These are phyloP conservation scores for Atta colombica DNA, from an alignment of 1,140 invertebrate species.

Conservation along the genomic window DNA sequence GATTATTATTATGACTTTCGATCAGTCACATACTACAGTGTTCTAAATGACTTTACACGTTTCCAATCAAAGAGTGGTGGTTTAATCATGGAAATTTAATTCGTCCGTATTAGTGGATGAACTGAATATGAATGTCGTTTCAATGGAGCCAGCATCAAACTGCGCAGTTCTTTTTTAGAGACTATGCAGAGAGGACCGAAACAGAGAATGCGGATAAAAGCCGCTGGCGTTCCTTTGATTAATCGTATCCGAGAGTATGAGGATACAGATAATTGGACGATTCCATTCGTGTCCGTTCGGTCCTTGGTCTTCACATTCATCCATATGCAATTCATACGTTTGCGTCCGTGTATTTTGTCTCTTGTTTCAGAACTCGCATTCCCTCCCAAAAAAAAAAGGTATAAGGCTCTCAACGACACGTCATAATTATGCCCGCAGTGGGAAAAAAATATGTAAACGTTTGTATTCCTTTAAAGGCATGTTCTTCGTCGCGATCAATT, in stretches of 20 bases:
- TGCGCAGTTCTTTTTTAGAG: conserved; percentile 58
- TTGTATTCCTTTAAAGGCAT: conserved; percentile 20
- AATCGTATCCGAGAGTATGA: conserved; percentile 69
- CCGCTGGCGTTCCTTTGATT: conserved; percentile 72
- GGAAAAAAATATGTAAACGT: conserved; percentile 25
- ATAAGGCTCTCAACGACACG: conserved; percentile 4
- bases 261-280: conserved; percentile 74
- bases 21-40: conserved; percentile 50
- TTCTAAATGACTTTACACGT: conserved; percentile 60
- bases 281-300: conserved; percentile 58
- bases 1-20: conserved; percentile 60
- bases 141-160: conserved; percentile 56
- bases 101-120: conserved; percentile 33
- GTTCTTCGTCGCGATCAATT: conserved; percentile 7
- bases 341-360: conserved; percentile 31
- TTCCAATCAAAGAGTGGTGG: conserved; percentile 55
- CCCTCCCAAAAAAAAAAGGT: not conserved
- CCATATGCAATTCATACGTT: conserved; percentile 62
- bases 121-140: conserved; percentile 58
- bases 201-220: conserved; percentile 69
- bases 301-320: conserved; percentile 52
- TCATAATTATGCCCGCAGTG: conserved; percentile 42
- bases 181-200: conserved; percentile 51
- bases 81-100: conserved; percentile 55
- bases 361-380: conserved; percentile 11